Percentiles rank a stretch among this genome's conserved stretches.
Evolutionary conservation across 2,113 vertebrate species (phyloP).

Genomic region (Perca flavescens): DNA sequence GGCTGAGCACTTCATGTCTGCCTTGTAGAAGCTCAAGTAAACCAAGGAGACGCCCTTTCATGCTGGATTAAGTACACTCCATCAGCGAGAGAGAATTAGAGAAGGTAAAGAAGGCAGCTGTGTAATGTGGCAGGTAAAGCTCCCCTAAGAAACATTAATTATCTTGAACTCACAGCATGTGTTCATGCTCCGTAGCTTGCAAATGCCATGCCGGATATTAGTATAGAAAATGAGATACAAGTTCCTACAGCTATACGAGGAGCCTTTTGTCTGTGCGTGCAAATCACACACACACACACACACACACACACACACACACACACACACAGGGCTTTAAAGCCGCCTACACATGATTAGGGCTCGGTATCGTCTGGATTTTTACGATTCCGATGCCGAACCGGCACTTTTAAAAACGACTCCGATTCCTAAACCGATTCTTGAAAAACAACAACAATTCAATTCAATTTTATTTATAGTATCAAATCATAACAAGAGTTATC

Average conservation of each 20-base stretch:
- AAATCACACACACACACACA: no score
- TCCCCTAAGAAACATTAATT: conserved; percentile 6
- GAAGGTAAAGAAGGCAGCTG: not conserved
- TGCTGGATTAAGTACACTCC: conserved; percentile 6
- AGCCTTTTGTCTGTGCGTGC: not conserved
- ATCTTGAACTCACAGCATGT: conserved; percentile 14
- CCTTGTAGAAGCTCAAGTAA: conserved; percentile 11
- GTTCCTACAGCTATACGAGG: not conserved
- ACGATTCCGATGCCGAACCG: no score
- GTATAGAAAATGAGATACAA: not conserved
- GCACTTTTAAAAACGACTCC: no score
- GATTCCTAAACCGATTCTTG: no score
- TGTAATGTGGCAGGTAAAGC: conserved; percentile 24
- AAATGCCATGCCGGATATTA: not conserved
- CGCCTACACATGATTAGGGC: no score
- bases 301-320: no score
- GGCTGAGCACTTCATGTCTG: not conserved
- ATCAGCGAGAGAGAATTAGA: conserved; percentile 13
- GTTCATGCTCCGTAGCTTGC: no score
- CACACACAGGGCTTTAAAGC: no score
- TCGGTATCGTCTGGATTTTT: no score
- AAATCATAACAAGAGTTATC: no score
- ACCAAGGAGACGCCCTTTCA: conserved; percentile 2
- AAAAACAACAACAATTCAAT: no score
- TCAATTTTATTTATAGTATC: no score